Base-by-base conservation (phyloP, 2,888 invertebrate genomes). In the Andrena trimmerana region DNA sequence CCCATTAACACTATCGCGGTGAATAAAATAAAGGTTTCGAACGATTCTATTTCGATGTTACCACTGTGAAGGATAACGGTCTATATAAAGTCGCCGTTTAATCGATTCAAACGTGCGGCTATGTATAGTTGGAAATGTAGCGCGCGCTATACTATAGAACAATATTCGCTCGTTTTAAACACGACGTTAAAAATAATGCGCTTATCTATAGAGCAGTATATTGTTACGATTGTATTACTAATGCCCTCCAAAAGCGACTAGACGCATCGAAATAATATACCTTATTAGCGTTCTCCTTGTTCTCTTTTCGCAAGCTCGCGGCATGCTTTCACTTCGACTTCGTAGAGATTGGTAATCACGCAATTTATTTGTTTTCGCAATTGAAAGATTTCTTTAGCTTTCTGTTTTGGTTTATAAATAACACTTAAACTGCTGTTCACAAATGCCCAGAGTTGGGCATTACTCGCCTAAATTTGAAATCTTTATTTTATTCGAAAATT, bases 161-260 rank as follows among this genome's bases (percentile, higher is more conserved):
- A 77, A 70, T 70, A 54, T 59, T 67, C 70, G 31, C 2, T 62
- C 29, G 63, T 66, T 78, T 68, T 70, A 6, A 65, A 20, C 13
- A 16, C 29, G 20, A 33, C 20, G 63, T 82, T 80, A 59, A 78
- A 79, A 85, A 81, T 74, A 78, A 78, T 71, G 54, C 5, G 7
- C 13, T 54, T 78, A 87, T 77, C 78, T 87, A 57, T 83, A 74
- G 70, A 70, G 16, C 13, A 54, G 27, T n/a, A 81, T 83, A 86
- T 81, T 84, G 83, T 84, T 76, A 78, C 76, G 48, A 60, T 59
- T 74, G 60, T 8, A 50, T 76, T 78, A 71, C 72, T 48, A 78
- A 78, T 78, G 36, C 63, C 6, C 57, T 27, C 52, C 42, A 52
- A 33, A 42, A 80, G 50, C 66, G 27, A 4, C 66, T 42, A 57